Percentiles rank a stretch among this genome's conserved stretches.
Conservation (phyloP, 2,113 vertebrate genomes). For the Agapornis roseicollis region DNA sequence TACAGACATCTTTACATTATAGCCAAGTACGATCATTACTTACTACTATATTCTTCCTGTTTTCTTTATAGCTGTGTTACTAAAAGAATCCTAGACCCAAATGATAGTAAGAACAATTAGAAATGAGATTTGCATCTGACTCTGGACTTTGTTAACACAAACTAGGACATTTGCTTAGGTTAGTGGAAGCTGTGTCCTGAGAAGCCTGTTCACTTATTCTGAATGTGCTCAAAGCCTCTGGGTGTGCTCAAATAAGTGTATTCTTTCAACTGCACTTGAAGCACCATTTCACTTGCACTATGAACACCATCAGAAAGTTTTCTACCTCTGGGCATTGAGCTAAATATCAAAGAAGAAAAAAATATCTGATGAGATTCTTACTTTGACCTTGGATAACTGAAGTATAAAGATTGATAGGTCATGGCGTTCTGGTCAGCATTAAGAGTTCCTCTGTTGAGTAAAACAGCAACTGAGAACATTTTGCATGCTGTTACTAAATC, state of each 20-base stretch:
- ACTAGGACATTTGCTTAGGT: neutral
- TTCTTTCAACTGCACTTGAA: neutral
- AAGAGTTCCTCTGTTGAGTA: neutral
- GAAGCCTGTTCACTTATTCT: neutral
- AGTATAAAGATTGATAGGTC: neutral
- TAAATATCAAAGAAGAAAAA: neutral
- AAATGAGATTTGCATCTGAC: neutral
- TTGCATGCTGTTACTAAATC: slow-evolving; percentile 8
- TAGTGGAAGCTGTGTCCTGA: neutral
- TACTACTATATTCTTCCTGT: neutral
- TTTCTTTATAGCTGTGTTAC: neutral
- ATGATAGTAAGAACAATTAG: neutral
- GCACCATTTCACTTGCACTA: neutral
- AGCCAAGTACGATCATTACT: neutral
- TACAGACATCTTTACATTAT: neutral
- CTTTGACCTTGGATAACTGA: neutral
- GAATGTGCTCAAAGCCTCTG: neutral
- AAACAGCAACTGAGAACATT: neutral
- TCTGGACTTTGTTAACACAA: neutral
- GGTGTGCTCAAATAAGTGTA: neutral
- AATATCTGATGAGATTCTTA: neutral
- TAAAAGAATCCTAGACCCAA: neutral
- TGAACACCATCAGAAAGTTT: neutral
- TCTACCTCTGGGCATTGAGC: neutral
- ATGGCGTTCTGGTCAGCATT: neutral